phyloP scores from a whole-genome alignment of 2,113 vertebrate genomes.

The Nycticryphes semicollaris region DNA sequence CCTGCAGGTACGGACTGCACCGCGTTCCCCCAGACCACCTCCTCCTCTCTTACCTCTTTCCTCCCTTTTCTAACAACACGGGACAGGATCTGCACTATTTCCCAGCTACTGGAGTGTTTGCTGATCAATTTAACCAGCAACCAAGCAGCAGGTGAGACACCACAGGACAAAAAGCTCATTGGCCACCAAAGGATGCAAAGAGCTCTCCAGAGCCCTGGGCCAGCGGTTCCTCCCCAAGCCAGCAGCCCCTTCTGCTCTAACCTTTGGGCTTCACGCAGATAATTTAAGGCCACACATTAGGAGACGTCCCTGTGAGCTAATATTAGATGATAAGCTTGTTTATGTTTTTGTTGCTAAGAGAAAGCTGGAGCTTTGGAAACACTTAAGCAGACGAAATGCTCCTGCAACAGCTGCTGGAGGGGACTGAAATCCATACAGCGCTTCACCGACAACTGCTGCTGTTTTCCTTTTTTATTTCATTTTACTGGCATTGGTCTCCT shows the following conservation, averaged over 20 bases:
- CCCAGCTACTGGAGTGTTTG: background rate
- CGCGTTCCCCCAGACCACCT: accelerated
- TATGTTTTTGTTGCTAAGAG: conserved; percentile 75
- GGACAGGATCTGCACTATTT: background rate
- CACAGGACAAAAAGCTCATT: accelerated
- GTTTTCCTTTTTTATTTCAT: background rate
- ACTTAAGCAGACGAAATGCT: conserved; percentile 38
- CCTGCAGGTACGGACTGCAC: accelerated
- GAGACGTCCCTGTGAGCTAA: conserved; percentile 59
- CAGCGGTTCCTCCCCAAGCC: background rate
- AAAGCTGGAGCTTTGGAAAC: conserved; percentile 68
- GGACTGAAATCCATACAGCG: conserved; percentile 26
- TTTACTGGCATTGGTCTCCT: background rate
- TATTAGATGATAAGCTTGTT: conserved; percentile 70
- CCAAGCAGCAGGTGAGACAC: background rate
- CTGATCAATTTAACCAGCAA: background rate
- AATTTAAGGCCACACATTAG: background rate
- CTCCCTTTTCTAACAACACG: accelerated
- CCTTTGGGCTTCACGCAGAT: conserved; percentile 8
- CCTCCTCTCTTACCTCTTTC: background rate
- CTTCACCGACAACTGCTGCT: conserved; percentile 49
- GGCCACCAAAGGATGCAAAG: background rate
- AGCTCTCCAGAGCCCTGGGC: background rate
- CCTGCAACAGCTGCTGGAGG: conserved; percentile 61
- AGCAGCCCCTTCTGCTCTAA: conserved; percentile 25